Evolutionary conservation across 1,140 invertebrate genomes (phyloP), one percentile per base, ranked within the genome.

Genomic region (Hypothenemus hampei): DNA sequence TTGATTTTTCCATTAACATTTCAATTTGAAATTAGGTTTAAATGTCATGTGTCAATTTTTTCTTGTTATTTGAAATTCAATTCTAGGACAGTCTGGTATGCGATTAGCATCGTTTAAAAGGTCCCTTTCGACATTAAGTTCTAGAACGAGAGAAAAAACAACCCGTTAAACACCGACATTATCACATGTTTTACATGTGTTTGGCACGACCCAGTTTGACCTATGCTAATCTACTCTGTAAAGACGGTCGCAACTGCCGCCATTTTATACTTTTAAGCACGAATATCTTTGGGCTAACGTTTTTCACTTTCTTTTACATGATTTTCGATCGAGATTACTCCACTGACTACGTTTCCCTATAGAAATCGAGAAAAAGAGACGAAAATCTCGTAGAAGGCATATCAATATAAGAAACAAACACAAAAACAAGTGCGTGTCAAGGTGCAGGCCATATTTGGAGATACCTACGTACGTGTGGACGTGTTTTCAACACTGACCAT

Each of bases 351-450:
- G 21, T 5, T 48, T 48, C 36, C 22, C 8, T 19, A 20, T 33
- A 48, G 36, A 16, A 11, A 18, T 48, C 6, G 8, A 13, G 3
- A 18, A 46, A 43, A 10, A 37, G 11, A 16, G 35, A 16, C 11
- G 19, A 23, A 53, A 41, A 29, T 24, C 31, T 41, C 35, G 33
- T 47, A 35, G 33, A 54, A n/a, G 46, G 52, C 41, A 54, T 20
- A 54, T 37, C 52, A 54, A 54, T 45, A n/a, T n/a, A n/a, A n/a
- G 39, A 54, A 51, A 54, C 52, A 54, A 33, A 46, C 52, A 46
- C 47, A 43, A 54, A 54, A 54, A 54, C 52, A 54, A 54, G 52
- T 54, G 50, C 50, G 50, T 53, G 50, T 53, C 50, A 53, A 53
- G 50, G 50, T 45, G 41, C 15, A 29, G 21, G 10, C 52, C 52